These are phyloP conservation scores for Tupaia tana DNA, from an alignment of 2,113 vertebrate genomes.

Conservation along the genomic window DNA sequence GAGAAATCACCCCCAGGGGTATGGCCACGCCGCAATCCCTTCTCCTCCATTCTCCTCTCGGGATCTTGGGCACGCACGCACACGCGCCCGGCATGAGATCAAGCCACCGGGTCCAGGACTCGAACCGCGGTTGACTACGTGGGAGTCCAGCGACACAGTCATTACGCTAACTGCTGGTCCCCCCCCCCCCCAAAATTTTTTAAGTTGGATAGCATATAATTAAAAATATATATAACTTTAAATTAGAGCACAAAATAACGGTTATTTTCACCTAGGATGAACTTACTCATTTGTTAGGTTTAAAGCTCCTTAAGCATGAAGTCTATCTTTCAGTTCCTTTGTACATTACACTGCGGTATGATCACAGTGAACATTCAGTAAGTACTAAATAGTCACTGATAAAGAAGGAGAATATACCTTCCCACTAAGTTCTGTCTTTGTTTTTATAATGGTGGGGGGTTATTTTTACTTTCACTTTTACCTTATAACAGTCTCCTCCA, in stretches of 20 bases:
- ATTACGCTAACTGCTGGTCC: too few species aligned
- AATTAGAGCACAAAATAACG: not conserved
- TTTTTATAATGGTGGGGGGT: not conserved
- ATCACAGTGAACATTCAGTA: not conserved
- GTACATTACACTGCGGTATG: not conserved
- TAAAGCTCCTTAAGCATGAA: not conserved
- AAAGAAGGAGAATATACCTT: not conserved
- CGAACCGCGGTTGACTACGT: too few species aligned
- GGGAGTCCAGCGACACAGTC: too few species aligned
- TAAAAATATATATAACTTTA: not conserved
- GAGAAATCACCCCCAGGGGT: too few species aligned
- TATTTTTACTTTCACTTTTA: slow-evolving; percentile 77
- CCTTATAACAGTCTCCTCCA: slow-evolving; percentile 96
- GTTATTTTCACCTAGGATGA: not conserved
- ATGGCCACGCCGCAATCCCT: too few species aligned
- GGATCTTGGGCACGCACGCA: too few species aligned
- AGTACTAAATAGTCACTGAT: slow-evolving; percentile 1
- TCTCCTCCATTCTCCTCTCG: too few species aligned
- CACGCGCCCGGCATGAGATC: too few species aligned
- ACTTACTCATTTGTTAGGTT: not conserved
- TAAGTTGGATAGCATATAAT: not conserved
- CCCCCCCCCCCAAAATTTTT: too few species aligned
- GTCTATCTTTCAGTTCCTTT: not conserved
- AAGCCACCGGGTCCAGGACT: too few species aligned
- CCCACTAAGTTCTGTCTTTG: not conserved